Evolutionary conservation across 2,888 invertebrate genomes (phyloP), one percentile per base, ranked within the genome.

Genomic region (Seira musarum): DNA sequence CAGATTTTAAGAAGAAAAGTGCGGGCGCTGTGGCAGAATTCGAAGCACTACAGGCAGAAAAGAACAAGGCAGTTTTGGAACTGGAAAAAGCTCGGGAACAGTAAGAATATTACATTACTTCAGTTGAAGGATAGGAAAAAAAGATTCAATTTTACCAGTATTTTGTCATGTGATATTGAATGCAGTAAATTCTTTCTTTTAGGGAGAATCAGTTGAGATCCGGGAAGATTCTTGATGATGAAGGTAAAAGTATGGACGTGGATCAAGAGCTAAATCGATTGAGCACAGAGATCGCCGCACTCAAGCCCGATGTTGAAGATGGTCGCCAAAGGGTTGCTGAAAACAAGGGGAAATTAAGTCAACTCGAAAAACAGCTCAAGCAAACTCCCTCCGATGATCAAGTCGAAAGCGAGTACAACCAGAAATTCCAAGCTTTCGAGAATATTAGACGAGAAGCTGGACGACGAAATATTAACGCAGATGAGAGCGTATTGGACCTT

Each of bases 11-110:
- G 83, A 89, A 89, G 15, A 88, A 90, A 17, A 90, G 90, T 72
- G 90, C 91, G 1, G 81, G 87, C 0, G 88, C 95, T 72, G 89
- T 89, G n/a, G 89, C 90, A 15, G 91, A 93, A 80, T 90, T 92
- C 25, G 90, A 92, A 30, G 87, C 87, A 1, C 88, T 92, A 1
- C 90, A 91, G 49, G 91, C 93, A 66, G 89, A 90, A 85, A 88
- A 92, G 1, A 93, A 93, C 79, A 88, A 89, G 13, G 90, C 94
- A 82, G 91, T 92, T 78, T 90, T 67, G 22, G 81, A 81, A 21
- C 49, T 86, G 2, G 67, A 67, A 21, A 76, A 69, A 46, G 80
- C 82, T 8, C 77, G 72, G 21, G 84, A 86, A 65, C 78, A 77
- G 80, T 85, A 80, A 82, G 84, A 65, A 67, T 21, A 67, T 46